Base-by-base conservation (phyloP, 2,888 invertebrate species). In the Muschampia plurimacula region DNA sequence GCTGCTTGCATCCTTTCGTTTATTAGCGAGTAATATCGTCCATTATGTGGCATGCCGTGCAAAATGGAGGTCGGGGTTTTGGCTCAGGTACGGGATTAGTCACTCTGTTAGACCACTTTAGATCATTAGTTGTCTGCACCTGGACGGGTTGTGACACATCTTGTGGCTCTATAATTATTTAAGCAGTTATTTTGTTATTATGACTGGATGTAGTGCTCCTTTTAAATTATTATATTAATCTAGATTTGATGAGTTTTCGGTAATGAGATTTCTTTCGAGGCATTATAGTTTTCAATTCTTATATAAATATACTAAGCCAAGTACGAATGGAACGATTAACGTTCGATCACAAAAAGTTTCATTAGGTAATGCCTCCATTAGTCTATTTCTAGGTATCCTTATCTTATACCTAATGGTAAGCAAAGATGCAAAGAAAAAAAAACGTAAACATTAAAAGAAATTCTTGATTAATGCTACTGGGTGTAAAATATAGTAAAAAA, bases 11-110 rank as follows among this genome's bases (percentile, higher is more conserved):
- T 62, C 36, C 62, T 15, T 41, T 41, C 36, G 62, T 41, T 62
- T 62, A 55, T 55, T 55, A 55, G 55, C 55, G 55, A 22, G 22
- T 28, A 28, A 57, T 57, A 28, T 28, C 41, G 57, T 10, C 28
- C 57, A 70, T 64, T 57, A 60, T 60, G 57, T 41, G 60, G 71
- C 60, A 41, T 28, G 66, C 60, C 36, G 22, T 13, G 57, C 57
- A 57, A 57, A 57, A 57, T 13, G 36, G 60, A 63, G 67, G 72
- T 57, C 46, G n/a, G 10, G 22, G 15, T 63, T 52, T 72, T 72
- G 72, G 72, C 72, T 60, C 72, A 72, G 72, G 72, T 72, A 66
- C 46, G n/a, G 10, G 22, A 57, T 70, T 70, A 72, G 62, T 67
- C 72, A 72, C 36, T 32, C 28, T 12, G 32, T 68, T 59, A 46